Evolutionary conservation across 1,140 invertebrate species (phyloP).

Genomic region (Lasioglossum albipes): DNA sequence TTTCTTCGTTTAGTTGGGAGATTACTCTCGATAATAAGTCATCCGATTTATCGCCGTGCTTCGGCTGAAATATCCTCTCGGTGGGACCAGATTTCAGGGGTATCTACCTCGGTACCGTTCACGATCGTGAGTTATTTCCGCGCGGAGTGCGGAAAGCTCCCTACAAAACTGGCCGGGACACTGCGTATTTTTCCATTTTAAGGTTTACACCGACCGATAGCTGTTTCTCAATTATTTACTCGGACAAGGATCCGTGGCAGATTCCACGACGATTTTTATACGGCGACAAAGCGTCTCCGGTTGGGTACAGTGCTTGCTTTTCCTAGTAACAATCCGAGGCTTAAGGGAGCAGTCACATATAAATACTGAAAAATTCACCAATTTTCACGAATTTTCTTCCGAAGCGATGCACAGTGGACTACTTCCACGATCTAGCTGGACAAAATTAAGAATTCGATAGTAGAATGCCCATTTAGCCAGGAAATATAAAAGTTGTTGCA

Average conservation of each 20-base stretch:
- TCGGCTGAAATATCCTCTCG: slow-evolving; percentile 49
- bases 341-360: too few species aligned
- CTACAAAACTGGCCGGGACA: slow-evolving; percentile 59
- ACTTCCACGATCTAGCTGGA: too few species aligned
- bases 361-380: too few species aligned
- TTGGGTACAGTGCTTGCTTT: not conserved
- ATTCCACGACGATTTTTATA: not conserved
- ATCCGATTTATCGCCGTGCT: slow-evolving; percentile 56
- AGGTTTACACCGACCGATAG: slow-evolving; percentile 60
- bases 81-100: slow-evolving; percentile 46
- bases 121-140: slow-evolving; percentile 66
- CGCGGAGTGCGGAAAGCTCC: slow-evolving; percentile 51
- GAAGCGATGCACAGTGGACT: too few species aligned
- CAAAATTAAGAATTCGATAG: too few species aligned
- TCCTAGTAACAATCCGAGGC: not conserved
- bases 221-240: slow-evolving; percentile 68
- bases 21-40: slow-evolving; percentile 59
- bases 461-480: too few species aligned
- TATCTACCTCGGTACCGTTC: not conserved
- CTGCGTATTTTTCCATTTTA: slow-evolving; percentile 62
- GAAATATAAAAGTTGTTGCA: too few species aligned
- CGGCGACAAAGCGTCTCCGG: not conserved
- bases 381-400: too few species aligned
- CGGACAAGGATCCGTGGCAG: not conserved
- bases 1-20: slow-evolving; percentile 49